Evolutionary conservation across 2,113 vertebrate species (phyloP).

Genomic region (Erinaceus europaeus): DNA sequence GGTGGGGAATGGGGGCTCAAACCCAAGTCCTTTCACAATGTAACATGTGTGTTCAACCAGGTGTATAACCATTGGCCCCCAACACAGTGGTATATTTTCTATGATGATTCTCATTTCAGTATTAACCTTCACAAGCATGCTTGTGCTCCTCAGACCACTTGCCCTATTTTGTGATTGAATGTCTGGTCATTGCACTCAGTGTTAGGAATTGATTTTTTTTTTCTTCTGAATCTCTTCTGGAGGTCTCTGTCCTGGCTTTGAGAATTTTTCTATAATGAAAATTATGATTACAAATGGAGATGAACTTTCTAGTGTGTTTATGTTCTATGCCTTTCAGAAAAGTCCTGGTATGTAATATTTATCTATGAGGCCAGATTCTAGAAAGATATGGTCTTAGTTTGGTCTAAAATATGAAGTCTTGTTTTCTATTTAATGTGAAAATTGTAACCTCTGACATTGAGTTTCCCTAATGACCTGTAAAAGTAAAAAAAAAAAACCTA

Average conservation of each 20-base stretch:
- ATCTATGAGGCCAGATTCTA: slow-evolving; percentile 14
- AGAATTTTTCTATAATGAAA: not conserved
- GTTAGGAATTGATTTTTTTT: not conserved
- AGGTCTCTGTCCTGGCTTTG: not conserved
- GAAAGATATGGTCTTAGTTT: not conserved
- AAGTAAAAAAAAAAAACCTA: not conserved
- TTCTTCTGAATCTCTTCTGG: not conserved
- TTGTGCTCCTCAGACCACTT: not conserved
- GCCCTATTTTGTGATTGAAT: not conserved
- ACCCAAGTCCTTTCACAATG: no score
- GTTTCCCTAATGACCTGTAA: not conserved
- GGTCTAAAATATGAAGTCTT: not conserved
- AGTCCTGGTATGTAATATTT: not conserved
- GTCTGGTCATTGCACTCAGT: not conserved
- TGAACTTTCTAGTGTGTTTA: not conserved
- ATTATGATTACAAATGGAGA: not conserved
- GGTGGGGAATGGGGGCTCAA: no score
- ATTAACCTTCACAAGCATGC: not conserved
- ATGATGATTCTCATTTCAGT: not conserved
- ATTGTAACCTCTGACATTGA: slow-evolving; percentile 1
- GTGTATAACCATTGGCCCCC: no score
- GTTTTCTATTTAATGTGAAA: slow-evolving; percentile 23
- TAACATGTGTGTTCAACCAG: no score
- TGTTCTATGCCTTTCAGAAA: not conserved
- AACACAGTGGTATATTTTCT: not conserved